These are phyloP conservation scores for Scytalopus superciliaris DNA, from an alignment of 2,113 vertebrate species.

Conservation along the genomic window DNA sequence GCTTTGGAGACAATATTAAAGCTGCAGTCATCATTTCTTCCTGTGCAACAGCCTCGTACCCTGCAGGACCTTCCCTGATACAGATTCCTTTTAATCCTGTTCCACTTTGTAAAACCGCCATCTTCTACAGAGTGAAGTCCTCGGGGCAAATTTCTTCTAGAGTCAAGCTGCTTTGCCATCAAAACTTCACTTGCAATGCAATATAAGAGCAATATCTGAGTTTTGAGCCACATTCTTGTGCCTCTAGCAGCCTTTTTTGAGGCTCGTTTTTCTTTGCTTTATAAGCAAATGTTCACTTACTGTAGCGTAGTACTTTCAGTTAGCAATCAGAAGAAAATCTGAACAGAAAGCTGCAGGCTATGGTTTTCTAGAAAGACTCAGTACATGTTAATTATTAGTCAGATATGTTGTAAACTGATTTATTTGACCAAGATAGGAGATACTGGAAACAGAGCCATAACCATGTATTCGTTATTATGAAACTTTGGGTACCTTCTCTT, in stretches of 20 bases:
- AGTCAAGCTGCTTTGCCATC: neutral
- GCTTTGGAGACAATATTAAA: slow-evolving; percentile 57
- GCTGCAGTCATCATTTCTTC: slow-evolving; percentile 73
- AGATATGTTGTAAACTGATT: slow-evolving; percentile 51
- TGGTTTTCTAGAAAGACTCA: slow-evolving; percentile 28
- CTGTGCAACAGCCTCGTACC: slow-evolving; percentile 70
- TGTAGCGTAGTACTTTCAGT: neutral
- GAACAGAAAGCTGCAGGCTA: slow-evolving; percentile 25
- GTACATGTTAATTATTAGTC: slow-evolving; percentile 74
- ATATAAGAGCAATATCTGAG: slow-evolving; percentile 53
- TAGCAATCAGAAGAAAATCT: neutral
- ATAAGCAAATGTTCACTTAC: neutral
- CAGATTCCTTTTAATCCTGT: slow-evolving; percentile 60
- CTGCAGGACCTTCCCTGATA: slow-evolving; percentile 67
- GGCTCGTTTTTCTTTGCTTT: neutral
- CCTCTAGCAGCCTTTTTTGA: neutral
- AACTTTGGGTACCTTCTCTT: neutral
- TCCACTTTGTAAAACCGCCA: neutral
- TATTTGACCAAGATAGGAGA: slow-evolving; percentile 56
- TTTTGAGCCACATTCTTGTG: slow-evolving; percentile 58
- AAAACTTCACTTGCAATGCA: slow-evolving; percentile 50
- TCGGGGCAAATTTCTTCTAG: neutral
- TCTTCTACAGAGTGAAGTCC: slow-evolving; percentile 28
- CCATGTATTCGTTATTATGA: neutral
- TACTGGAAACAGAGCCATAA: neutral